Evolutionary conservation across 2,113 vertebrate species (phyloP), one percentile per base, ranked within the genome.

Genomic region (Cnemophilus loriae): DNA sequence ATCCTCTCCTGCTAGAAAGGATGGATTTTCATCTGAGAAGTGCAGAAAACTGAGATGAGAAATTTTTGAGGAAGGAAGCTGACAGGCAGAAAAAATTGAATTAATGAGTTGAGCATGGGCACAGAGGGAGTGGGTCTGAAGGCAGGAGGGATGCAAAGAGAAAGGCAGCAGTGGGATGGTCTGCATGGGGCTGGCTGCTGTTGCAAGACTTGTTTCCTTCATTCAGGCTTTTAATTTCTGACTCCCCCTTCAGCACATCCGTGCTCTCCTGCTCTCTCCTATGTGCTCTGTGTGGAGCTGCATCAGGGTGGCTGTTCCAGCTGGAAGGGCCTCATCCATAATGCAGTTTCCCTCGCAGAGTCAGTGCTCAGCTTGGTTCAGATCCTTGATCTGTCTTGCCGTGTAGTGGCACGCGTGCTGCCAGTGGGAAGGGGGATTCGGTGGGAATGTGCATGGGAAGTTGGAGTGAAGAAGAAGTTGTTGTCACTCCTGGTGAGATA

Each of bases 71-170:
- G 24, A 52, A 61, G 14, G 10, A 15, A 57, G 4, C 5, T 88
- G 49, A 13, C 8, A 53, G n/a, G 32, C n/a, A 47, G 59, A 63
- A 42, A 16, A 71, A 47, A 13, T 6, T 5, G 21, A 16, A 37
- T 61, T 49, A 61, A 52, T 42, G 56, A 85, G 21, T 17, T 52
- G 19, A 2, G 1, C 15, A 10, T 4, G 8, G 17, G 13, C 60
- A 65, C 6, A 6, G 49, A 35, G 56, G 16, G 37, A 42, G 6
- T 13, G 26, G 7, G 5, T 39, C 53, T 52, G 41, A 11, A 42
- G 50, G 24, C 0, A 0, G 42, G 8, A 0, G 42, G 8, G 20
- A 9, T 8, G 19, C 9, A 17, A 8, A 23, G 30, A 15, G 39
- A 57, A 53, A 33, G 22, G 16, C 52, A 57, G 69, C 32, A 44